Evolutionary conservation across 2,797 vertebrate genomes (phyloP).

Genomic region (Falco cherrug): DNA sequence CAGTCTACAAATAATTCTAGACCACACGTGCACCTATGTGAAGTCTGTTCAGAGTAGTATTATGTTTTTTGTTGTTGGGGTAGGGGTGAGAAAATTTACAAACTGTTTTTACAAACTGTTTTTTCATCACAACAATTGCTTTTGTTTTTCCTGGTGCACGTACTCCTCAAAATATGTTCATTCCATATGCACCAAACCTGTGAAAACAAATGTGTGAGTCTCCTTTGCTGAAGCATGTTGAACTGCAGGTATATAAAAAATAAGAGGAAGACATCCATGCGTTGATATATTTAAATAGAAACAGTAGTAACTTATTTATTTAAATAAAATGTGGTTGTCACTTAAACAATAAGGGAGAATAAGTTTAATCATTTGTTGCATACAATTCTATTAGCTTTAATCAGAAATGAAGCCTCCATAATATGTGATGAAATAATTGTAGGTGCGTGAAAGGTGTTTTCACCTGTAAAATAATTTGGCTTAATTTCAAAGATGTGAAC

Average conservation of each 20-base stretch:
- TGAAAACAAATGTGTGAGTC: neutral
- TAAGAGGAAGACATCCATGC: neutral
- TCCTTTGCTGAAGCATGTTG: neutral
- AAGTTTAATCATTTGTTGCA: neutral
- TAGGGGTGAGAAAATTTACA: neutral
- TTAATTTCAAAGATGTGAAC: neutral
- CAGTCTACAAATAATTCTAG: neutral
- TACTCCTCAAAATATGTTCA: neutral
- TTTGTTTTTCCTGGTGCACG: neutral
- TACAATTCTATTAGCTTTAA: neutral
- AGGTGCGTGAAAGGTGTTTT: neutral
- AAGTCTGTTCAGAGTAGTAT: neutral
- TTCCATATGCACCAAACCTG: neutral
- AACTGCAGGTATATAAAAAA: neutral
- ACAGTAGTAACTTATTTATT: neutral
- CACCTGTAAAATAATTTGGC: neutral
- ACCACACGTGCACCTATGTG: neutral
- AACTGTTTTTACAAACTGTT: neutral
- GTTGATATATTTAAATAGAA: neutral
- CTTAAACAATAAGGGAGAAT: neutral
- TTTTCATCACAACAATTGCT: neutral
- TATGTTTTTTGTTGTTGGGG: accelerated
- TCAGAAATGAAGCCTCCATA: neutral
- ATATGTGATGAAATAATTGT: neutral
- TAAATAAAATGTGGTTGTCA: neutral